Base-by-base conservation (phyloP, 2,888 invertebrate genomes). In the Athalia rosae region DNA sequence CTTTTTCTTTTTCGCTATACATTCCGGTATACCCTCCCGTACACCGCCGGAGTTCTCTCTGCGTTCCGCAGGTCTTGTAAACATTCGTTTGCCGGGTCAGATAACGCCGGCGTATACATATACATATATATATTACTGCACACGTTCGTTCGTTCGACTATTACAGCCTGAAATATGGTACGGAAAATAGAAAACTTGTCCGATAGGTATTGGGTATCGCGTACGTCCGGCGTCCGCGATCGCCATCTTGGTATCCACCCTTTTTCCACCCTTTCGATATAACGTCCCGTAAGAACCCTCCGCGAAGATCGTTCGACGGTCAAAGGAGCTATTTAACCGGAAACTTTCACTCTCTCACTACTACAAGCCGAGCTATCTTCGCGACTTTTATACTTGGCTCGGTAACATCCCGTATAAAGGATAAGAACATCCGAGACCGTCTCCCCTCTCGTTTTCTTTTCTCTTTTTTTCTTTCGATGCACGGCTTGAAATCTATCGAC, bases 311-410 rank as follows among this genome's bases (percentile, higher is more conserved):
- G 28, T 15, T 61, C 61, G 48, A 47, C 48, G 61, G 61, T 74
- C 59, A 74, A 74, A 74, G 74, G 74, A 48, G 59, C 48, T 61
- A 74, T 74, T 74, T 74, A 74, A 74, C 74, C 74, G 74, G 74
- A 74, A 74, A 74, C 74, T 62, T 61, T 74, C 58, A 28, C 59
- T 71, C 58, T 71, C 58, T 45, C 56, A 41, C 61, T 66, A 28
- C 28, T 28, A 28, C 28, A 28, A 28, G 28, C 28, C 28, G 28
- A 28, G 28, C 28, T 71, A 74, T 74, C 74, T 74, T 45, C 41
- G 59, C 45, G 48, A 50, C 28, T 28, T 28, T 28, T 28, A 28
- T 28, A 71, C 56, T 71, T 71, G 71, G 71, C 71, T 71, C 71
- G 58, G 56, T 58, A 71, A 59, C 62, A 61, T 15, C 15, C 61